Base-by-base conservation (phyloP, 1,140 invertebrate genomes). In the Tribolium madens region DNA sequence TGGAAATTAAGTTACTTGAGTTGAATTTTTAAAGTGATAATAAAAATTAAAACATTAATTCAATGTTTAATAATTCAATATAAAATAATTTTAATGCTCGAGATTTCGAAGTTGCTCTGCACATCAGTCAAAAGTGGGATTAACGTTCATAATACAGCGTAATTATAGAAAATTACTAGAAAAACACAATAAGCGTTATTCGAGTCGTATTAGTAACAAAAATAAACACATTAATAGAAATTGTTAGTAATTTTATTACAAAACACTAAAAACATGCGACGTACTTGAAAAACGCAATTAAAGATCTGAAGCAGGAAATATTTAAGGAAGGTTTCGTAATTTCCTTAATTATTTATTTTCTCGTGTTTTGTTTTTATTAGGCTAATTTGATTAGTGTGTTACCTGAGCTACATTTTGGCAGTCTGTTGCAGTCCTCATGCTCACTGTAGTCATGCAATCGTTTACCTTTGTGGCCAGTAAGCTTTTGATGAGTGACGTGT, bases 381-480 rank as follows among this genome's bases (percentile, higher is more conserved):
- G 73, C 53, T 75, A 68, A 33, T 70, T 26, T 53, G 78, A 82
- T 85, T 85, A 85, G 84, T 86, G 75, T 84, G 86, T 87, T 87
- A 86, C 86, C 85, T 86, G 85, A 80, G 82, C 83, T 85, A 86
- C 85, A 81, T 83, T 84, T 84, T 86, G 85, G 81, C 84, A 84
- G 84, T 86, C 85, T 83, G 83, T 82, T 57, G 84, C 80, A 77
- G 82, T 83, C 84, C 76, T 85, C 83, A 85, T 84, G 87, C 84
- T 78, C 84, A 86, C 81, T 84, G 86, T 74, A 82, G 86, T 86
- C 89, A 90, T 89, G 88, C 89, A 89, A 85, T 90, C 88, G 89
- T 92, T 87, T 88, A 96, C 92, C 89, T 96, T 96, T 86, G 91
- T 95, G 78, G 94, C 94, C 86, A 96, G 87, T 72, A 96, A 89